These are phyloP conservation scores for Clistopyga incitator DNA, from an alignment of 2,888 invertebrate genomes.

Conservation along the genomic window DNA sequence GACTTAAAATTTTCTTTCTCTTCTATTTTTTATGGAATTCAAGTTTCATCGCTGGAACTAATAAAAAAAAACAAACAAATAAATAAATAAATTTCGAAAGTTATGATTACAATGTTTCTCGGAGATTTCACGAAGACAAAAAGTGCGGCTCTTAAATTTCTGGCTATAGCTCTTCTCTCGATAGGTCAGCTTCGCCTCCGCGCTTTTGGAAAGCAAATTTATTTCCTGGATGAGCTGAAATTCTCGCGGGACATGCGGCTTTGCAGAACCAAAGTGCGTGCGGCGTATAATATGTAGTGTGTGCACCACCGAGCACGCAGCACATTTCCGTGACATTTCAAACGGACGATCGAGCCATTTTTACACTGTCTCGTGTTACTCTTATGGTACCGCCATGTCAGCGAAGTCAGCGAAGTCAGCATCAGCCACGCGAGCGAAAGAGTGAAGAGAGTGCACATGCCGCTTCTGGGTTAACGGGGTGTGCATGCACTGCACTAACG, in stretches of 20 bases:
- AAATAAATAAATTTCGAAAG: no score
- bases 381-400: constrained; percentile 69
- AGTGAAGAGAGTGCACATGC: constrained; percentile 32
- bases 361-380: constrained; percentile 65
- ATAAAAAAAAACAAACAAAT: no score
- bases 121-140: neutral
- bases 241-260: neutral
- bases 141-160: neutral
- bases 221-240: constrained; percentile 12
- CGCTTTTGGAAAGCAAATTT: neutral
- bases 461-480: constrained; percentile 60
- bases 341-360: constrained; percentile 69
- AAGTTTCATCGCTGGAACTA: no score
- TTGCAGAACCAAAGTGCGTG: neutral
- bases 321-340: constrained; percentile 70
- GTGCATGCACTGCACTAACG: constrained; percentile 19
- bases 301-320: constrained; percentile 57
- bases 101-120: neutral
- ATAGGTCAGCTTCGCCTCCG: neutral
- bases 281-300: neutral
- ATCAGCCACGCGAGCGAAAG: constrained; percentile 47
- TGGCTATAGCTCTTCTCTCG: neutral
- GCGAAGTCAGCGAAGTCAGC: constrained; percentile 24
- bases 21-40: neutral
- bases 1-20: no score